Evolutionary conservation across 1,140 invertebrate species (phyloP).

Genomic region (Galendromus occidentalis): DNA sequence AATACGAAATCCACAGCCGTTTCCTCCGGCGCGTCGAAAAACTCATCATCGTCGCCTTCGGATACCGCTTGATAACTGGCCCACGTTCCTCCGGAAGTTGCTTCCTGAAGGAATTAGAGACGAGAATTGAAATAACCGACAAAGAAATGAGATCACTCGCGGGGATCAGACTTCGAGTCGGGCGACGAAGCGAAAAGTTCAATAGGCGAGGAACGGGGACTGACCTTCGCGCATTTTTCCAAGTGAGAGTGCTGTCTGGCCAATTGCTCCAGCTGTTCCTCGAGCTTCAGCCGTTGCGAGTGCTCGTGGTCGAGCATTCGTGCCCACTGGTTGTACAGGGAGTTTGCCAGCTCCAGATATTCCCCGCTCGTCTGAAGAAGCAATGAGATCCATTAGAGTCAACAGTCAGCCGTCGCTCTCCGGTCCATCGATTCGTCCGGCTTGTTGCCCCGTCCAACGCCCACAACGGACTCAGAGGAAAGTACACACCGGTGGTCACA

Average conservation of each 20-base stretch:
- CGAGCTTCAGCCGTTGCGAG: slow-evolving; percentile 73
- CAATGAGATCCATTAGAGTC: background rate
- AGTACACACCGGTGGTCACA: too few relatives aligned
- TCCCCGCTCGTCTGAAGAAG: slow-evolving; percentile 63
- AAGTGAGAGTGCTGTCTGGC: slow-evolving; percentile 86
- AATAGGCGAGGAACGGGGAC: slow-evolving; percentile 11
- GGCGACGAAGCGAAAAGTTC: too few relatives aligned
- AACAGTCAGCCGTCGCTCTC: background rate
- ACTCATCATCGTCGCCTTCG: slow-evolving; percentile 77
- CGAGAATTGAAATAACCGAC: too few relatives aligned
- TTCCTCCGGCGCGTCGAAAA: slow-evolving; percentile 57
- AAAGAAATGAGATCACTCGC: too few relatives aligned
- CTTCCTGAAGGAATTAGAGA: too few relatives aligned
- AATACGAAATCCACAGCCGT: slow-evolving; percentile 31
- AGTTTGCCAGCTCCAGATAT: slow-evolving; percentile 63
- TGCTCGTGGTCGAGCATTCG: slow-evolving; percentile 78
- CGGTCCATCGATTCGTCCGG: background rate
- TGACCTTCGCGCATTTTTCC: slow-evolving; percentile 47
- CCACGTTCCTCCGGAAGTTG: slow-evolving; percentile 15
- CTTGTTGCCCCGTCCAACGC: background rate
- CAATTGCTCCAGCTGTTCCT: slow-evolving; percentile 90
- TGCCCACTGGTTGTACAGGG: slow-evolving; percentile 69
- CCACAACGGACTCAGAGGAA: background rate
- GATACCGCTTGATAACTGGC: slow-evolving; percentile 33
- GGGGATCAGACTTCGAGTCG: too few relatives aligned